Evolutionary conservation across 2,113 vertebrate species (phyloP).

Genomic region (Podarcis raffonei): DNA sequence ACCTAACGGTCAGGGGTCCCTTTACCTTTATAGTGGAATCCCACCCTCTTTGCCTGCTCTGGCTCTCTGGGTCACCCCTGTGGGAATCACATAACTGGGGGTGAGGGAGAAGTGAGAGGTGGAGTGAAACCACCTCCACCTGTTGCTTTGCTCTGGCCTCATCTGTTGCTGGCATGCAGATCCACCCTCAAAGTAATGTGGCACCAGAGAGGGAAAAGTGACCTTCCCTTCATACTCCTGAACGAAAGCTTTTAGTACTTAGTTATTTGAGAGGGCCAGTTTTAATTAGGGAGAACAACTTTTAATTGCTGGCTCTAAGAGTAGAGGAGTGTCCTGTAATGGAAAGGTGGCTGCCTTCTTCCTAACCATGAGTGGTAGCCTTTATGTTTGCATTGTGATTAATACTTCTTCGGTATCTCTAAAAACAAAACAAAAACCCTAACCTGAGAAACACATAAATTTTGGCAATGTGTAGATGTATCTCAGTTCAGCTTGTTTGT

Average conservation of each 20-base stretch:
- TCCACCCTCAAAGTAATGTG: no score
- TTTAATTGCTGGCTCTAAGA: neutral
- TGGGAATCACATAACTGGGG: no score
- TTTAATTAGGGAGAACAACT: neutral
- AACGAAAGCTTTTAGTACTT: neutral
- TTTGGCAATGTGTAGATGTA: neutral
- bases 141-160: no score
- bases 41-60: no score
- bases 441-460: neutral
- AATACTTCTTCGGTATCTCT: neutral
- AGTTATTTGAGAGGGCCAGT: neutral
- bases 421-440: neutral
- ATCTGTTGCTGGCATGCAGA: no score
- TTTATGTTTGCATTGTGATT: neutral
- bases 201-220: no score
- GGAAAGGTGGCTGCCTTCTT: neutral
- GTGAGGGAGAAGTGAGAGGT: no score
- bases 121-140: no score
- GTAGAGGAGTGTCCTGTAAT: neutral
- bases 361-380: neutral
- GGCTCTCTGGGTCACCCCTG: no score
- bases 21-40: no score
- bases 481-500: neutral
- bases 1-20: no score
- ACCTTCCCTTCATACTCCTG: no score